Conservation (phyloP, 1,140 invertebrate species). For the Nasonia longicornis region DNA sequence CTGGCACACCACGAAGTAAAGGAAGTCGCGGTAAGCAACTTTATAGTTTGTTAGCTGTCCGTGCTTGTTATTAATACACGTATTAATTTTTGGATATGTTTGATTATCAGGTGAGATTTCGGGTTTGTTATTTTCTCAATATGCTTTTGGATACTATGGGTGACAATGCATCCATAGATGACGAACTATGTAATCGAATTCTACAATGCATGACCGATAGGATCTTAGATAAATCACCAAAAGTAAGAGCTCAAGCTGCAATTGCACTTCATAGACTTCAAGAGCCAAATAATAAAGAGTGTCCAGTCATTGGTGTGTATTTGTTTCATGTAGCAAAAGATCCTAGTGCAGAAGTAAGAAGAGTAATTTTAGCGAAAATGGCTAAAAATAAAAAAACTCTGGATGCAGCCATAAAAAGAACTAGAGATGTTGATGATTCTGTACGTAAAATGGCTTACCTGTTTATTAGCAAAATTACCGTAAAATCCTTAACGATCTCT, state of each 20-base stretch:
- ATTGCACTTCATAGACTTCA: constrained; percentile 84
- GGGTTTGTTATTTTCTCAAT: constrained; percentile 82
- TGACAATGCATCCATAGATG: constrained; percentile 82
- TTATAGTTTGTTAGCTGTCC: not conserved
- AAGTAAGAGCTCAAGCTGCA: constrained; percentile 83
- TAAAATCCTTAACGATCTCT: constrained; percentile 76
- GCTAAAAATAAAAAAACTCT: constrained; percentile 63
- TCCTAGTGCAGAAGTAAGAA: constrained; percentile 75
- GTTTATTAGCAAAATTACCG: constrained; percentile 77
- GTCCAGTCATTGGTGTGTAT: constrained; percentile 83
- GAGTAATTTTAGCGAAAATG: constrained; percentile 61
- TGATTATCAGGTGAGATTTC: constrained; percentile 71
- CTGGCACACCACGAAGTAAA: constrained; percentile 70
- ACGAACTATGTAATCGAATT: constrained; percentile 80
- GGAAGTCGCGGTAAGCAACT: constrained; percentile 64
- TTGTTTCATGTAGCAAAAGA: constrained; percentile 83
- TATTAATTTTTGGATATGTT: not conserved
- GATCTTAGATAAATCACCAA: constrained; percentile 78
- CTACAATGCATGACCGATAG: constrained; percentile 78
- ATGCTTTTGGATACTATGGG: constrained; percentile 80
- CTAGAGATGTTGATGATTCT: constrained; percentile 80
- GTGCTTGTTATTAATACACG: no score
- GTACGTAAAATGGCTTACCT: constrained; percentile 81
- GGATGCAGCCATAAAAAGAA: constrained; percentile 74
- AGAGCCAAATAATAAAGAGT: constrained; percentile 80